Evolutionary conservation across 2,797 vertebrate genomes (phyloP), one percentile per base, ranked within the genome.

Genomic region (Poeciliopsis infans): DNA sequence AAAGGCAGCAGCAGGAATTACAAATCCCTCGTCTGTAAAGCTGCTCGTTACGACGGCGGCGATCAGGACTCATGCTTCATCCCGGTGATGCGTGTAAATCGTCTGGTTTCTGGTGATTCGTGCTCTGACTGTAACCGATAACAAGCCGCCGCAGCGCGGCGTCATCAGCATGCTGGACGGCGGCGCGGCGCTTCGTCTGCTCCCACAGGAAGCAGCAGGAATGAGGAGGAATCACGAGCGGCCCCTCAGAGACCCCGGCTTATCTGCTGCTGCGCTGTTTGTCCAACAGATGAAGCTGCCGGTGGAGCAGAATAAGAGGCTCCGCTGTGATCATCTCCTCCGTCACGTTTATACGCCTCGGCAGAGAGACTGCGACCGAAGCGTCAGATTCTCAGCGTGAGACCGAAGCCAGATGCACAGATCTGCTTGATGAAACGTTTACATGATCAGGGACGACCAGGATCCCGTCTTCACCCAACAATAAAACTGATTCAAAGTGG

Each of bases 241-340:
- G 82, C 78, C 76, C 47, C 78, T 84, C 1, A 23, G 75, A 83
- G 83, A 85, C 59, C 55, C 55, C 46, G 45, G 70, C 55, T 80
- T 69, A 86, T 84, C 76, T 55, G 68, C 74, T 1, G 80, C 71
- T 70, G 55, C 78, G 45, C 72, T 79, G 45, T 89, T 81, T 78
- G 74, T 79, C 84, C 53, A 66, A n/a, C 75, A 84, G 81, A 83
- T 76, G 70, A 81, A 70, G 77, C 53, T 51, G 74, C 61, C 76
- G 55, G 45, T 59, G 55, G 77, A 71, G 59, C 28, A 46, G 72
- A 33, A 84, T 47, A 66, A 78, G 45, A 79, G 79, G 49, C 55
- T 79, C 64, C 71, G 73, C 33, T 39, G 33, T 2, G 15, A 36
- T 64, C 31, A 1, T 36, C 33, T 64, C 31, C 59, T 36, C 33